A percentile compares a stretch with the other conserved stretches of the same genome.
phyloP scores from a whole-genome alignment of 2,797 vertebrate genomes.

The Etheostoma nigrum region DNA sequence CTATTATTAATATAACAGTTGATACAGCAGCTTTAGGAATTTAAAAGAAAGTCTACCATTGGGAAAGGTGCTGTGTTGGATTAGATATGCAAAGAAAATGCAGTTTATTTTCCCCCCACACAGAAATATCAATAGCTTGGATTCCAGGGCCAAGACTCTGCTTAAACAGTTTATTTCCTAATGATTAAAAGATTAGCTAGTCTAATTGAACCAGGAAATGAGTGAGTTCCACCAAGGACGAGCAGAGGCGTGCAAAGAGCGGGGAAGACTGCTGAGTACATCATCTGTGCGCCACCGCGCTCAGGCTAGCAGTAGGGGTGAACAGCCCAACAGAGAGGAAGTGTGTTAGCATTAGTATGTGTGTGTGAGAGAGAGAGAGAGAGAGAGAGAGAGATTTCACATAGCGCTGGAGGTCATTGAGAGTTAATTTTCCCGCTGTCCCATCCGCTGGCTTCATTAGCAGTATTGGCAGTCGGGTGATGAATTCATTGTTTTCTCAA shows the following conservation, averaged over 20 bases:
- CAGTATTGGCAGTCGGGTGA: slow-evolving; percentile 80
- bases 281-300: slow-evolving; percentile 22
- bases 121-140: slow-evolving; percentile 42
- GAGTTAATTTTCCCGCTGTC: slow-evolving; percentile 82
- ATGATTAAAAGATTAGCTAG: slow-evolving; percentile 76
- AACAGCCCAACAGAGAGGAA: neutral
- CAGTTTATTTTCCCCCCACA: too few species aligned
- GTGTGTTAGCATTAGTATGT: slow-evolving; percentile 8
- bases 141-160: slow-evolving; percentile 49
- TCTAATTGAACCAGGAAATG: slow-evolving; percentile 76
- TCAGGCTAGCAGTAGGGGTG: neutral
- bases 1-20: neutral
- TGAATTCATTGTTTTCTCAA: slow-evolving; percentile 81
- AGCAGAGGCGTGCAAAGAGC: slow-evolving; percentile 30
- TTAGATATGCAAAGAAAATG: neutral
- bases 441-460: slow-evolving; percentile 83
- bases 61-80: neutral
- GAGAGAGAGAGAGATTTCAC: slow-evolving; percentile 25
- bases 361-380: neutral
- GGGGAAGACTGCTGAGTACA: slow-evolving; percentile 53
- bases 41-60: neutral
- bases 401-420: slow-evolving; percentile 66
- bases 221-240: slow-evolving; percentile 67
- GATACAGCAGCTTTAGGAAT: neutral
- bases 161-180: slow-evolving; percentile 71